A percentile compares a stretch with the other conserved stretches of the same genome.
Evolutionary conservation across 2,888 invertebrate genomes (phyloP).

Genomic region (Chaitophorus viminalis): DNA sequence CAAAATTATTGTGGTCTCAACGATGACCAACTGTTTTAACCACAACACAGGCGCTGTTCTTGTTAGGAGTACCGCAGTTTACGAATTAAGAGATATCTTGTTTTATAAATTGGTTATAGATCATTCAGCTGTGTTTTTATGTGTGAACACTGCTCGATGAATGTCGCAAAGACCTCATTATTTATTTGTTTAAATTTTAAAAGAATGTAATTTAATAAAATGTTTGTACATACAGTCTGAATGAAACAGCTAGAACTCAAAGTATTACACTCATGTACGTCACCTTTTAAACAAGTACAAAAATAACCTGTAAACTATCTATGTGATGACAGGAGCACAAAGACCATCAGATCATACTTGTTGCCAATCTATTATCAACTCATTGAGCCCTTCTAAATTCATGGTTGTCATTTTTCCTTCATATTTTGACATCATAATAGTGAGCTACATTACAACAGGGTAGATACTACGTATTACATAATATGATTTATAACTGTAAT

Average conservation of each 20-base stretch:
- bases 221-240: neutral
- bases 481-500: neutral
- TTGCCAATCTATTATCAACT: conserved; percentile 22
- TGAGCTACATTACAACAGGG: neutral
- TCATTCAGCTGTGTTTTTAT: neutral
- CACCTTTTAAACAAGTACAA: conserved; percentile 11
- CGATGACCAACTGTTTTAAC: conserved; percentile 23
- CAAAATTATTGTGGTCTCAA: conserved; percentile 43
- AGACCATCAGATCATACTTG: conserved; percentile 10
- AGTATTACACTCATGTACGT: neutral
- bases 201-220: neutral
- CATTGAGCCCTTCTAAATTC: neutral
- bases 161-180: neutral
- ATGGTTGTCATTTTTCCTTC: conserved; percentile 19
- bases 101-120: conserved; percentile 27
- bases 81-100: neutral
- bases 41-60: conserved; percentile 7
- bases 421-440: neutral
- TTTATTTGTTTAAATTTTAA: neutral
- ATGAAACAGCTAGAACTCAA: neutral
- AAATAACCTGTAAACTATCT: neutral
- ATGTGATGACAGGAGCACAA: conserved; percentile 17
- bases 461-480: neutral
- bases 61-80: neutral
- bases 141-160: too few species aligned